These are phyloP conservation scores for Zonitis immaculata DNA, from an alignment of 2,888 invertebrate species.

Conservation along the genomic window DNA sequence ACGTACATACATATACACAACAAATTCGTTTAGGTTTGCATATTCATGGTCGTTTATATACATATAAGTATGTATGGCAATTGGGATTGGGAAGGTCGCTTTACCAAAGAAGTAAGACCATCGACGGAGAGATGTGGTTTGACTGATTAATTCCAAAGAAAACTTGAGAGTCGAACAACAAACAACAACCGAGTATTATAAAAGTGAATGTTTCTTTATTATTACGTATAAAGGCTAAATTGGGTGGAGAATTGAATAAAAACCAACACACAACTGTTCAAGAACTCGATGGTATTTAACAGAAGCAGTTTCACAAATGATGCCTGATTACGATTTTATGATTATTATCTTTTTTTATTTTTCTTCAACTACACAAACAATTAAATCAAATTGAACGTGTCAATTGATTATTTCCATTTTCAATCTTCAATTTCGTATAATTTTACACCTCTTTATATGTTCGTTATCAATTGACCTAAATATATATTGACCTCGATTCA, in stretches of 20 bases:
- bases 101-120: not conserved
- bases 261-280: not conserved
- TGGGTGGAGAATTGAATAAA: not conserved
- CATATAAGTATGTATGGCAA: not conserved
- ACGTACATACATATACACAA: not conserved
- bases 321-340: too few species aligned
- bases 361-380: too few species aligned
- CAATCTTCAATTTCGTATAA: not conserved
- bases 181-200: too few species aligned
- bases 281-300: not conserved
- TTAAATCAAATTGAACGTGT: too few species aligned
- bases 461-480: not conserved
- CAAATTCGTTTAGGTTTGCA: not conserved
- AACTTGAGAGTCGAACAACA: too few species aligned
- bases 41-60: not conserved
- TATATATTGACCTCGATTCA: not conserved
- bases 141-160: not conserved
- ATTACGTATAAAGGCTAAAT: not conserved
- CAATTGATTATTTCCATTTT: not conserved
- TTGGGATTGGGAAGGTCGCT: not conserved
- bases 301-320: not conserved
- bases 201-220: not conserved
- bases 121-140: not conserved
- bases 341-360: too few species aligned
- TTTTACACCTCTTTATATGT: not conserved